phyloP scores from a whole-genome alignment of 2,797 vertebrate genomes.

The Dryobates pubescens region DNA sequence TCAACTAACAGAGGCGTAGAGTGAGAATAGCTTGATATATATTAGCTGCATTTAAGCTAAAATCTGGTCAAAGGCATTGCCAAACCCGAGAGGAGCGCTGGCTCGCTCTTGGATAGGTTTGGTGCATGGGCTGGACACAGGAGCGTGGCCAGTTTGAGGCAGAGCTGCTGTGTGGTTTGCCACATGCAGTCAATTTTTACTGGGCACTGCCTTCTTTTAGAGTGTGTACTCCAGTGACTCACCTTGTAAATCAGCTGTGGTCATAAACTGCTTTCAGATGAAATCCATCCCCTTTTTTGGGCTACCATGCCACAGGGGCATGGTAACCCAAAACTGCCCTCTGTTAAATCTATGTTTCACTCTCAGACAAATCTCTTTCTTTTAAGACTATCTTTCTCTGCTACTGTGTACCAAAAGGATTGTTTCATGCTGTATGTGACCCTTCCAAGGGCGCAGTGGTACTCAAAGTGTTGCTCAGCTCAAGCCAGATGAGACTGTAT shows the following conservation, averaged over 20 bases:
- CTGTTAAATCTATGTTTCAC: background rate
- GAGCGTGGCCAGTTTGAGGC: background rate
- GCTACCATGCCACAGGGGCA: fast-evolving
- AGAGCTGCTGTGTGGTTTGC: conserved; percentile 45
- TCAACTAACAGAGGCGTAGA: conserved; percentile 30
- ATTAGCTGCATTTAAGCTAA: conserved; percentile 41
- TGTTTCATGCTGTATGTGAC: background rate
- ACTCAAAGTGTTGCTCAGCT: background rate
- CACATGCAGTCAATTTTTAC: conserved; percentile 39
- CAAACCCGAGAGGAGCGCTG: background rate
- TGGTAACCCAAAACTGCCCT: background rate
- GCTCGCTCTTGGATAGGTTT: background rate
- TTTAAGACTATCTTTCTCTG: background rate
- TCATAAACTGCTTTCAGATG: background rate
- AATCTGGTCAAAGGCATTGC: conserved; percentile 18
- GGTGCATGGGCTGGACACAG: background rate
- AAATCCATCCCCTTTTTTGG: conserved; percentile 11
- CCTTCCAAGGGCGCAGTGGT: background rate
- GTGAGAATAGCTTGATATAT: conserved; percentile 40
- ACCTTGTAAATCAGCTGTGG: conserved; percentile 59
- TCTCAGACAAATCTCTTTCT: background rate
- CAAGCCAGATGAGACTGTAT: background rate
- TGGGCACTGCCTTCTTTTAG: conserved; percentile 43
- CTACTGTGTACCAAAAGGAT: background rate
- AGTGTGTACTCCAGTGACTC: conserved; percentile 47